These are phyloP conservation scores for Vanessa atalanta DNA, from an alignment of 1,140 invertebrate genomes.

Conservation along the genomic window DNA sequence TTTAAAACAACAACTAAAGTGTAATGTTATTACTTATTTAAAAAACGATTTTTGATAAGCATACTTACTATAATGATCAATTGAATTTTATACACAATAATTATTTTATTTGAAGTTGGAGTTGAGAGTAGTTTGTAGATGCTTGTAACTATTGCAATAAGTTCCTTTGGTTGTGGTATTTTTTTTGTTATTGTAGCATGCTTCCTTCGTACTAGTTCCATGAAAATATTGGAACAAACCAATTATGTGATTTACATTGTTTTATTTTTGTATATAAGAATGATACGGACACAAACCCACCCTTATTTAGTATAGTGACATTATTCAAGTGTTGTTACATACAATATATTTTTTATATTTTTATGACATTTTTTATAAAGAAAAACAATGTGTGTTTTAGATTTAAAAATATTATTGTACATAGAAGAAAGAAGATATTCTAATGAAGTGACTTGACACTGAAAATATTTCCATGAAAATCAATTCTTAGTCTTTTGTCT, in stretches of 20 bases:
- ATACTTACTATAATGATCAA: neutral
- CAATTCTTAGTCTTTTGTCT: constrained; percentile 24
- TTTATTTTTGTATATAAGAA: constrained; percentile 58
- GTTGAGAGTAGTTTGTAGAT: neutral
- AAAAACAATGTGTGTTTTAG: constrained; percentile 1
- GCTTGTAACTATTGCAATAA: neutral
- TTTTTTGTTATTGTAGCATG: constrained; percentile 18
- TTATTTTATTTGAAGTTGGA: neutral
- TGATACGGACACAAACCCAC: constrained; percentile 77
- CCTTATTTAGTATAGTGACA: constrained; percentile 64
- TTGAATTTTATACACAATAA: neutral
- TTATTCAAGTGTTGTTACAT: constrained; percentile 45
- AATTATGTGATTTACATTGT: constrained; percentile 40
- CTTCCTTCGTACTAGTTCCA: constrained; percentile 32
- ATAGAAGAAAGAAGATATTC: constrained; percentile 3
- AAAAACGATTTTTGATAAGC: neutral
- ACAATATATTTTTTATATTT: constrained; percentile 40
- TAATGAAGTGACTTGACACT: constrained; percentile 1
- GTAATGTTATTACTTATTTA: neutral
- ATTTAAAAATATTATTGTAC: constrained; percentile 15
- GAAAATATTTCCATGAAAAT: constrained; percentile 3
- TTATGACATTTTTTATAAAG: constrained; percentile 17
- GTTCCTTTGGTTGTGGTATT: constrained; percentile 42
- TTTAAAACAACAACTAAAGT: constrained; percentile 70
- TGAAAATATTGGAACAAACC: constrained; percentile 34